Percentiles rank a stretch among this genome's conserved stretches.
phyloP scores from a whole-genome alignment of 2,797 vertebrate species.

The Sebastes vulpes region DNA sequence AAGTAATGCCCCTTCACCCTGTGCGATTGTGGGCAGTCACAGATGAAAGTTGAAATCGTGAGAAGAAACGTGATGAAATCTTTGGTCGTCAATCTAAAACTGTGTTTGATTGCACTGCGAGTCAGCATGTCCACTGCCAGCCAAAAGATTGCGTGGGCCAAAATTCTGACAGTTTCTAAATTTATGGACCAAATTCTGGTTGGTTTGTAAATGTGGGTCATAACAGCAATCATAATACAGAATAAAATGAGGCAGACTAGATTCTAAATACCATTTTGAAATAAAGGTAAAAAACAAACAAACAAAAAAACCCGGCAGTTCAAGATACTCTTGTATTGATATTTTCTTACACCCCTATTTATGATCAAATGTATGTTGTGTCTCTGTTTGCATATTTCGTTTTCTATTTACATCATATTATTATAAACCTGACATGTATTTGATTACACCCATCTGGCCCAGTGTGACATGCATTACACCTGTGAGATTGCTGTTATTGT shows the following conservation, averaged over 20 bases:
- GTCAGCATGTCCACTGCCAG: not conserved
- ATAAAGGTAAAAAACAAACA: too few species aligned
- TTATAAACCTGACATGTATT: not conserved
- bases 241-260: not conserved
- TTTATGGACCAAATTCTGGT: not conserved
- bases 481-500: not conserved
- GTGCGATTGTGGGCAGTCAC: not conserved
- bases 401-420: not conserved
- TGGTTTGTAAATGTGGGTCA: not conserved
- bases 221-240: not conserved
- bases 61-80: not conserved
- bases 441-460: not conserved
- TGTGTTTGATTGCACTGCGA: not conserved
- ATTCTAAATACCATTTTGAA: not conserved
- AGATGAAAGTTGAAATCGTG: not conserved
- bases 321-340: too few species aligned
- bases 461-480: not conserved
- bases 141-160: not conserved
- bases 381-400: not conserved
- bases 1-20: not conserved
- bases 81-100: not conserved
- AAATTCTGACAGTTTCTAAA: not conserved
- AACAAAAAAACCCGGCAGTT: too few species aligned
- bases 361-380: not conserved
- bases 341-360: not conserved